Evolutionary conservation across 2,113 vertebrate species (phyloP).

Genomic region (Chloebia gouldiae): DNA sequence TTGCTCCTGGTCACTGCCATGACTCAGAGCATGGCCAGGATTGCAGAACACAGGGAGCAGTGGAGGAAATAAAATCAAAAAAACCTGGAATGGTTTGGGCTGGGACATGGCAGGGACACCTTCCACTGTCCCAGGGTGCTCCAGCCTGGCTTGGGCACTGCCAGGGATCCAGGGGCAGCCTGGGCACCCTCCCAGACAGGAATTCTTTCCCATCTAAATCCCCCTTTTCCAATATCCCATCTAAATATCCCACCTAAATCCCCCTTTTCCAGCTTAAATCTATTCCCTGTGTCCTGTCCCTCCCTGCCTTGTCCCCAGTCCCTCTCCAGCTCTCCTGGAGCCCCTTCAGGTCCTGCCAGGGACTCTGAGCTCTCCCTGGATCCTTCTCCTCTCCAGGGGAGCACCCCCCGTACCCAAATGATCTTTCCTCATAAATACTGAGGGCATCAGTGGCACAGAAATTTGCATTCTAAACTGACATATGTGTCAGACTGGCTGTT

Average conservation of each 20-base stretch:
- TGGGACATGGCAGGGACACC: background rate
- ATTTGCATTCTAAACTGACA: background rate
- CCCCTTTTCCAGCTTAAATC: fast-evolving
- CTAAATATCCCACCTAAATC: background rate
- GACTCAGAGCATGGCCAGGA: background rate
- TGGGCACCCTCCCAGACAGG: background rate
- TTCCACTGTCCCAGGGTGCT: fast-evolving
- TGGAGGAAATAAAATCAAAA: background rate
- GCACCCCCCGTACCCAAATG: background rate
- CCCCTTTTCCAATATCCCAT: fast-evolving
- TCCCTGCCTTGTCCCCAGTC: background rate
- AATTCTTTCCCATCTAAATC: background rate
- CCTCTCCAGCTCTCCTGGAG: background rate
- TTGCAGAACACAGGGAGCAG: background rate
- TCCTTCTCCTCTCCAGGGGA: background rate
- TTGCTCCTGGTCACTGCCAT: background rate
- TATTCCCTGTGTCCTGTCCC: background rate
- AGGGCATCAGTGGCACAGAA: background rate
- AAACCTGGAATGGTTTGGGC: background rate
- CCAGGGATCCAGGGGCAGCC: background rate
- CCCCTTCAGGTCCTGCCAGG: background rate
- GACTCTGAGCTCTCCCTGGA: background rate
- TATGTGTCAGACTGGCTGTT: background rate
- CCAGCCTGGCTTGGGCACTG: background rate
- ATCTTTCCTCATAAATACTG: background rate